phyloP scores from a whole-genome alignment of 2,113 vertebrate species.

The Passerina amoena region DNA sequence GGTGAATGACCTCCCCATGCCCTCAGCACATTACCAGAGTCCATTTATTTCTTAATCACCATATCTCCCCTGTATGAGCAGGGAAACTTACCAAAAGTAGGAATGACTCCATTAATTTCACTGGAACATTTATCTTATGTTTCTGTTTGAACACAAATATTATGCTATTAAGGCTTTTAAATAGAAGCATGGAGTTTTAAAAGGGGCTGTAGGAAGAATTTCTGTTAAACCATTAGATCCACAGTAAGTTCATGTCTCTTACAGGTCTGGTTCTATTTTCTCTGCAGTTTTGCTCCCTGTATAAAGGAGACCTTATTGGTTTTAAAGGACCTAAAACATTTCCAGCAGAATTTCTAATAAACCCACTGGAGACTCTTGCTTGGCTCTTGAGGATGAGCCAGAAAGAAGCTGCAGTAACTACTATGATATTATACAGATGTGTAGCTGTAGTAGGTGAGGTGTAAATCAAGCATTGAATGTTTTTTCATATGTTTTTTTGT shows the following conservation, averaged over 20 bases:
- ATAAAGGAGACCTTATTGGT: neutral
- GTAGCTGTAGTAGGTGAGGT: neutral
- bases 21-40: neutral
- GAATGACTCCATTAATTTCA: neutral
- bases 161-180: slow-evolving; percentile 28
- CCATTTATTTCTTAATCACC: neutral
- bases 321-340: neutral
- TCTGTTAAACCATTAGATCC: neutral
- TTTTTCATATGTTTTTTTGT: neutral
- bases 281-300: neutral
- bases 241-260: neutral
- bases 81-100: slow-evolving; percentile 10
- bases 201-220: neutral
- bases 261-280: neutral
- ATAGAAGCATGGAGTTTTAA: slow-evolving; percentile 21
- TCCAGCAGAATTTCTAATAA: neutral
- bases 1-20: neutral
- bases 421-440: neutral
- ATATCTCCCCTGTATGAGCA: neutral
- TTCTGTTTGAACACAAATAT: neutral
- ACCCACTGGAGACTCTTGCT: neutral
- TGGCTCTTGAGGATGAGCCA: neutral
- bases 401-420: neutral
- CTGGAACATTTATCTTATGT: neutral
- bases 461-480: neutral